Conservation (phyloP, 2,797 vertebrate genomes). For the Acanthopagrus latus region DNA sequence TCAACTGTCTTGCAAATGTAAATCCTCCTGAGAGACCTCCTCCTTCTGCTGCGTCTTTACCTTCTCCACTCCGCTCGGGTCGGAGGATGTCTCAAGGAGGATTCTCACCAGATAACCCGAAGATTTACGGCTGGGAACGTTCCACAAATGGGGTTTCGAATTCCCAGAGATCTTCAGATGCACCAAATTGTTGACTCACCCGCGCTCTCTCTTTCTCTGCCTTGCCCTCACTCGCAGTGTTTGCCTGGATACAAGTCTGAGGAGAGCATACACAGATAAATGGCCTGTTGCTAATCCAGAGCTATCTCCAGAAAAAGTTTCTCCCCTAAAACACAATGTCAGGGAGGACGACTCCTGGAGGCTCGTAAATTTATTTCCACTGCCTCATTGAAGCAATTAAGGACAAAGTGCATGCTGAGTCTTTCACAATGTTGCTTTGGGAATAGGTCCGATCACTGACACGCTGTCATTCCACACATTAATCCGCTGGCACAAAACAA, state of each 20-base stretch:
- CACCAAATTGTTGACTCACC: slow-evolving; percentile 70
- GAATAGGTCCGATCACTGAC: slow-evolving; percentile 70
- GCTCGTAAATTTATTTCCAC: slow-evolving; percentile 74
- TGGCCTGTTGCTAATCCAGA: slow-evolving; percentile 63
- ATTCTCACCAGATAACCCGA: slow-evolving; percentile 65
- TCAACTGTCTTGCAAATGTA: slow-evolving; percentile 70
- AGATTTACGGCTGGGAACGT: slow-evolving; percentile 76
- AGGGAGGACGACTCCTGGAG: slow-evolving; percentile 60
- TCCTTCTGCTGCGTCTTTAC: slow-evolving; percentile 62
- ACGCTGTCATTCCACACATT: slow-evolving; percentile 67
- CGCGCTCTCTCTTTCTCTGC: slow-evolving; percentile 33
- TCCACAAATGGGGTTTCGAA: slow-evolving; percentile 64
- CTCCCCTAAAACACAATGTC: slow-evolving; percentile 58
- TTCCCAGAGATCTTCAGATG: slow-evolving; percentile 75
- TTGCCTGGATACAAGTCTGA: slow-evolving; percentile 65
- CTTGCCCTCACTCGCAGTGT: slow-evolving; percentile 51
- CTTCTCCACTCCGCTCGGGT: slow-evolving; percentile 57
- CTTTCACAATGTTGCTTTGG: slow-evolving; percentile 76
- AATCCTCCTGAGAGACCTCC: slow-evolving; percentile 71
- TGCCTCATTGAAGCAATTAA: slow-evolving; percentile 74
- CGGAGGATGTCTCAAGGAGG: slow-evolving; percentile 61
- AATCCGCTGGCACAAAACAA: slow-evolving; percentile 56
- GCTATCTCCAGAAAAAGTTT: slow-evolving; percentile 56
- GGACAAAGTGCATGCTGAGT: slow-evolving; percentile 75
- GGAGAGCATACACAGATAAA: slow-evolving; percentile 61